Conservation (phyloP, 2,888 invertebrate genomes). For the Serrognathus titanus region DNA sequence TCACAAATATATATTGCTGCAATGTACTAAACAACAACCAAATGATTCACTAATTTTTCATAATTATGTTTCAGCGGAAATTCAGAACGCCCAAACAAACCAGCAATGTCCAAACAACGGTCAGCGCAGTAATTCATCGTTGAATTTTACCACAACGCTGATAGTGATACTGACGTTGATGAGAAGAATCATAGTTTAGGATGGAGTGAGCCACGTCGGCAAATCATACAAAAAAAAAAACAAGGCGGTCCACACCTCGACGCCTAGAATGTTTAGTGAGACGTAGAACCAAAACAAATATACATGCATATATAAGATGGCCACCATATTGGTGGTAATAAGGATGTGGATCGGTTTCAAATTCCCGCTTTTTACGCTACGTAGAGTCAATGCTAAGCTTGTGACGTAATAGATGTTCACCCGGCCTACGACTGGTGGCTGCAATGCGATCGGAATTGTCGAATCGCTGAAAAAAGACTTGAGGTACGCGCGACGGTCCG, state of each 20-base stretch:
- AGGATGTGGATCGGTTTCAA: slow-evolving; percentile 32
- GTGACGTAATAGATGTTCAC: slow-evolving; percentile 19
- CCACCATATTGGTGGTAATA: slow-evolving; percentile 25
- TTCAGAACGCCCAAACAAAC: slow-evolving; percentile 39
- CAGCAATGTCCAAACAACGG: slow-evolving; percentile 38
- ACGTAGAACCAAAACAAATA: slow-evolving; percentile 14
- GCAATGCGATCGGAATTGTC: slow-evolving; percentile 47
- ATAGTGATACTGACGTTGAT: slow-evolving; percentile 20
- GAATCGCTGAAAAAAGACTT: slow-evolving; percentile 29
- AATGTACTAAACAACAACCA: background rate
- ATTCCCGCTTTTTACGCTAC: slow-evolving; percentile 37
- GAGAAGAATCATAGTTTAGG: slow-evolving; percentile 12
- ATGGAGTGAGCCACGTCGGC: slow-evolving; percentile 6
- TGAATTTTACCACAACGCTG: slow-evolving; percentile 22
- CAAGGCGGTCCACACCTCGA: slow-evolving; percentile 6
- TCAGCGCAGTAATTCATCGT: slow-evolving; percentile 21
- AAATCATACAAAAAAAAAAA: slow-evolving; percentile 5
- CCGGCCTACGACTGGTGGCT: slow-evolving; percentile 36
- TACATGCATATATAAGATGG: slow-evolving; percentile 14
- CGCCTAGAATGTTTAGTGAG: slow-evolving; percentile 18
- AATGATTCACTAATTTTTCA: background rate
- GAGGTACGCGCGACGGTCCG: background rate
- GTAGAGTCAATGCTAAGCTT: slow-evolving; percentile 32
- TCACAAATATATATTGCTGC: too few species aligned
- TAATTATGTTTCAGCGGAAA: slow-evolving; percentile 37